Base-by-base conservation (phyloP, 64 coral and sea anemone genomes). In the Trachythela sp. region DNA sequence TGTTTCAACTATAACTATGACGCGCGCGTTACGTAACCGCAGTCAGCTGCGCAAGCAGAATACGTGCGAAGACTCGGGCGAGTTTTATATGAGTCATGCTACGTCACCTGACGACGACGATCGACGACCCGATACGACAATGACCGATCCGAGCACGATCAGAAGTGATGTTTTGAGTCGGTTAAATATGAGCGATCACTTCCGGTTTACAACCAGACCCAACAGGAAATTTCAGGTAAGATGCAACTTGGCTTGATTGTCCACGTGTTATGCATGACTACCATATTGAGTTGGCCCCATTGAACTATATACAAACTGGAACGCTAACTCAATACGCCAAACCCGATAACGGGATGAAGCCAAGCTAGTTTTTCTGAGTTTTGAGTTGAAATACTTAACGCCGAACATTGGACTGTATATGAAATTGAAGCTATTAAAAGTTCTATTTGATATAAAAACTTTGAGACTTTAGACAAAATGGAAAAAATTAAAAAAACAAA, bases 111-210 rank as follows among this genome's bases (percentile, higher is more conserved):
- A 35, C 37, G 75, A 80, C 75, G 4, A 80, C 75, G 75, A 80
- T 36, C 75, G 75, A 80, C 75, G 75, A 22, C 75, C 75, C 8
- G 75, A 80, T 22, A 80, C 75, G 75, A 80, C 75, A 39, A 80
- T 36, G 75, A 80, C 32, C 75, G 75, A 80, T 36, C 33, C 75
- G 0, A 37, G 33, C 15, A 80, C 30, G 34, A 22, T 80, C 10
- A 80, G 75, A 80, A 80, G 27, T 6, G 75, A 80, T 80, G 75
- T 80, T 80, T 8, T 80, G 10, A 80, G 75, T 80, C 31, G 75
- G 26, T 39, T 80, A 15, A 80, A 80, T 39, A 80, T 80, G 75
- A 80, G 75, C 30, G 75, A 80, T 15, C 75, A 80, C 2, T 80
- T 80, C 33, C 30, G 75, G 26, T 80, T 80, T 38, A 37, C 75